These are phyloP conservation scores for Psammodynastes pulverulentus DNA, from an alignment of 2,113 vertebrate genomes.

Conservation along the genomic window DNA sequence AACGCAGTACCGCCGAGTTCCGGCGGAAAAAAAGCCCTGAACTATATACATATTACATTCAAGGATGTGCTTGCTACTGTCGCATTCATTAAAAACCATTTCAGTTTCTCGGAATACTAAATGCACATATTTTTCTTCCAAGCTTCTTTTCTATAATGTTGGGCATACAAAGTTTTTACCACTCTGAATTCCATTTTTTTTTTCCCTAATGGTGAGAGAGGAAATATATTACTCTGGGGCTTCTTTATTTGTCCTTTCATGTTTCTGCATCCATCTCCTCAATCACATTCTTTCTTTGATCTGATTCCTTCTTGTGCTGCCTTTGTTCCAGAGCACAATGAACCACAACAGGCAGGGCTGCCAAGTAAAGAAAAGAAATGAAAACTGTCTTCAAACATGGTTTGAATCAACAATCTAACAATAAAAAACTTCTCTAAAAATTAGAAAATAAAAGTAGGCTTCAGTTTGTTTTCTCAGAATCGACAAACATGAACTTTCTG, in stretches of 20 bases:
- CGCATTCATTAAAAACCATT: background rate
- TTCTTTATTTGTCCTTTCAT: background rate
- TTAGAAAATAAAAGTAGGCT: background rate
- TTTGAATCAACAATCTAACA: background rate
- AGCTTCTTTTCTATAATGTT: background rate
- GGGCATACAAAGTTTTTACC: background rate
- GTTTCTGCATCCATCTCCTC: background rate
- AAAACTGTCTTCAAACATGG: background rate
- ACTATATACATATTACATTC: too few relatives aligned
- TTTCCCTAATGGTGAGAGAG: background rate
- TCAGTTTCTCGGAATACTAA: background rate
- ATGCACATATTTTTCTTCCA: background rate
- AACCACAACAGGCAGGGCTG: background rate
- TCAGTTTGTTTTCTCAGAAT: background rate
- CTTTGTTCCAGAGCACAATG: background rate
- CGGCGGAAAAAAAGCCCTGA: too few relatives aligned
- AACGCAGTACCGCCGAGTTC: too few relatives aligned
- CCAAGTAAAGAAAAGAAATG: background rate
- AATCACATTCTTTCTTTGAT: background rate
- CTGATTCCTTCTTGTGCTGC: background rate
- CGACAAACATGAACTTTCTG: background rate
- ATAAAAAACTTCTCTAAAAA: background rate
- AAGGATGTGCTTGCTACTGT: too few relatives aligned
- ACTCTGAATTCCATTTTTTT: background rate
- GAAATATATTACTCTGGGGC: background rate